Base-by-base conservation (phyloP, 2,113 vertebrate species). In the Pachypanchax playfairii region DNA sequence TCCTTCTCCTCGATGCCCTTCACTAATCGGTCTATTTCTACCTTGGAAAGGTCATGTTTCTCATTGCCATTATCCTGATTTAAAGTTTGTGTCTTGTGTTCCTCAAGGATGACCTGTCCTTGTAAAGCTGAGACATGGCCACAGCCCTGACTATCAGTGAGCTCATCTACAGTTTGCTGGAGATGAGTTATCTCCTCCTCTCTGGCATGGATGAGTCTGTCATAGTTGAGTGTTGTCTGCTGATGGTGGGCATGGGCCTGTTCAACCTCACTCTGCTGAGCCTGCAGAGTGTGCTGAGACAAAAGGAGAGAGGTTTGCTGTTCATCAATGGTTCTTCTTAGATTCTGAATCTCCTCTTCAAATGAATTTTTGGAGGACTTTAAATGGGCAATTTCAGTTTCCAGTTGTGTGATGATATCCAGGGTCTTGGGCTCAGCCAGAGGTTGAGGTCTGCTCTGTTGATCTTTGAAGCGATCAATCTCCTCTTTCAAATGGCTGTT, bases 401-500 rank as follows among this genome's bases (percentile, higher is more conserved):
- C 96, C 39, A 98, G 92, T 71, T 98, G 97, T 5, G 93, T 93
- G 52, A 96, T 90, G 47, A 95, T 92, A 62, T 95, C 96, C 14
- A 94, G 86, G 2, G 95, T 91, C 84, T 92, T 93, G 1, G 94
- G 94, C 51, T 97, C 96, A 9, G 93, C 81, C 42, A 83, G 64
- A 21, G 86, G 70, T 0, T 62, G 79, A 0, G 91, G 87, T 65
- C 94, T 89, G 79, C 91, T 96, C 22, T 98, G 96, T 69, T 98
- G 95, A 62, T 98, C 97, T 48, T 92, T 87, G 42, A 98, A 62
- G 0, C 94, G 91, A 38, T 99, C 97, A 0, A 98, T 93, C 82
- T 99, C 95, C 83, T 99, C 97, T 55, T 97, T 96, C 48, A 99
- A 85, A 66, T 99, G 97, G 70, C 93, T 99, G 78, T 96, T 98